Conservation (phyloP, 2,113 vertebrate species). For the Crotalus horridus region DNA sequence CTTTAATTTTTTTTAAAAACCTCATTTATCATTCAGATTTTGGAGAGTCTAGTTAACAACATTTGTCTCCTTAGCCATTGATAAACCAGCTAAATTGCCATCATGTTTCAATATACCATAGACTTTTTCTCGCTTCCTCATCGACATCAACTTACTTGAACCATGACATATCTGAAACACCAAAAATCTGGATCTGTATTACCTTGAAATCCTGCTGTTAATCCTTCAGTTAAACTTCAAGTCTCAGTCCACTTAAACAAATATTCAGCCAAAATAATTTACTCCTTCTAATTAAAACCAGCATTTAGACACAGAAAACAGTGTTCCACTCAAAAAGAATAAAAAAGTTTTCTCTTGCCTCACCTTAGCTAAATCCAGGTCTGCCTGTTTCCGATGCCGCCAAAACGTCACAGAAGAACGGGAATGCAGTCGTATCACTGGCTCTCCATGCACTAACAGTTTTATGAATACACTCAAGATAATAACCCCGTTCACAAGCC, state of each 20-base stretch:
- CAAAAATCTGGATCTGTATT: background rate
- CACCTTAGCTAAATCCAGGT: conserved; percentile 88
- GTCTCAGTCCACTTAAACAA: background rate
- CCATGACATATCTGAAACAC: background rate
- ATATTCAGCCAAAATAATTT: background rate
- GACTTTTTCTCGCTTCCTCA: background rate
- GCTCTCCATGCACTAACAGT: conserved; percentile 92
- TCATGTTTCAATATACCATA: background rate
- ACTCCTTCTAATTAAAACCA: background rate
- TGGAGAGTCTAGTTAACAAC: background rate
- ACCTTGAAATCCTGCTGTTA: background rate
- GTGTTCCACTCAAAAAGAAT: background rate
- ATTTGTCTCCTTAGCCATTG: background rate
- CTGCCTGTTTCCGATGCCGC: conserved; percentile 95
- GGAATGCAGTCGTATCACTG: conserved; percentile 88
- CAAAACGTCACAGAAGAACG: conserved; percentile 91
- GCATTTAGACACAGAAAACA: background rate
- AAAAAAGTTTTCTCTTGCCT: background rate
- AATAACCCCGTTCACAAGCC: conserved; percentile 90
- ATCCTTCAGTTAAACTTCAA: background rate
- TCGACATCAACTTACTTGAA: background rate
- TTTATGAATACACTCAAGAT: conserved; percentile 91
- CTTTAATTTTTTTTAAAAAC: background rate
- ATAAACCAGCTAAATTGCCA: background rate
- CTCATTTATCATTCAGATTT: background rate